phyloP scores from a whole-genome alignment of 2,113 vertebrate genomes.

The Octodon degus region DNA sequence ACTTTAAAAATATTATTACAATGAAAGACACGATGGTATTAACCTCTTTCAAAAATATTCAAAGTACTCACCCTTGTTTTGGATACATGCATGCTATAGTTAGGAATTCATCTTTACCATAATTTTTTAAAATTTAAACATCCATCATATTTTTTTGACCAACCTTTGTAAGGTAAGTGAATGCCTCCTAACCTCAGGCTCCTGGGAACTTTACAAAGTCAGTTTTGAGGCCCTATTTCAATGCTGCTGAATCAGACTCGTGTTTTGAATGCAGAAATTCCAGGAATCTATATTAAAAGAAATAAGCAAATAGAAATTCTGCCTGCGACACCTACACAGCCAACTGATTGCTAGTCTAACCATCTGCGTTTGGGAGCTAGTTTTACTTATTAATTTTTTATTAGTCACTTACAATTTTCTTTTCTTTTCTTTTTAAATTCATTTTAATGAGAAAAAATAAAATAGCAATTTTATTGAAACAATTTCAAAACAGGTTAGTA shows the following conservation, averaged over 20 bases:
- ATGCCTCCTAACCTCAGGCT: neutral
- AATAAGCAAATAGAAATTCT: neutral
- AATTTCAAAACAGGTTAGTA: too few relatives aligned
- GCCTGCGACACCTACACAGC: rapidly evolving
- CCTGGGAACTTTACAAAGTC: neutral
- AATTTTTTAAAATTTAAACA: neutral
- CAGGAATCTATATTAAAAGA: neutral
- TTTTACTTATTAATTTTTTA: too few relatives aligned
- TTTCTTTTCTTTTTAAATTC: too few relatives aligned
- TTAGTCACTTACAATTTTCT: too few relatives aligned
- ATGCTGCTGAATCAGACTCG: neutral
- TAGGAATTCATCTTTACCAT: neutral
- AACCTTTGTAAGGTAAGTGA: neutral
- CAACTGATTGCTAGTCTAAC: neutral
- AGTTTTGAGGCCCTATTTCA: neutral
- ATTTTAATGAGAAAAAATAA: too few relatives aligned
- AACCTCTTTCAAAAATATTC: neutral
- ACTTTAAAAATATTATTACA: neutral
- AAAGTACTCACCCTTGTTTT: neutral
- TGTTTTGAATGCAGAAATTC: neutral
- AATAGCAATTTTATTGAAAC: too few relatives aligned
- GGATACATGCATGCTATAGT: neutral
- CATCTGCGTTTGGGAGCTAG: neutral
- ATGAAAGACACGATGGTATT: neutral
- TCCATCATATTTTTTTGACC: neutral